Evolutionary conservation across 2,113 vertebrate species (phyloP).

Genomic region (Chaetura pelagica): DNA sequence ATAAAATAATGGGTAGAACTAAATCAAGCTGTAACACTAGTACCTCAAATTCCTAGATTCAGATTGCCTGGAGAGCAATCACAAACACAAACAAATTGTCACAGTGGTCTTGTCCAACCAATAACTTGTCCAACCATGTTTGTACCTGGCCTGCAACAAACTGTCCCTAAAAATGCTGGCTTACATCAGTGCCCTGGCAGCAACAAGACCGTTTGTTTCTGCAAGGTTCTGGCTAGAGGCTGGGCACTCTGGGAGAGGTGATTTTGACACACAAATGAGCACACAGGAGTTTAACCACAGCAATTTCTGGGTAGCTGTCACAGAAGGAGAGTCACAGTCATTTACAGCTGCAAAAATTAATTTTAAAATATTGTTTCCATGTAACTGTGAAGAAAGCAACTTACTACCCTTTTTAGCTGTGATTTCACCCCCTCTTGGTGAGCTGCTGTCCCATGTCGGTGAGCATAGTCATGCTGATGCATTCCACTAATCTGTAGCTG

Average conservation of each 20-base stretch:
- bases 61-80: not conserved
- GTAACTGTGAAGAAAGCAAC: not conserved
- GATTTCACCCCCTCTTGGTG: not conserved
- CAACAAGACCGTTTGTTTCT: not conserved
- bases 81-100: not conserved
- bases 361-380: not conserved
- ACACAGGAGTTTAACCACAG: not conserved
- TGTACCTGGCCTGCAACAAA: not conserved
- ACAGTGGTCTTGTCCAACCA: not conserved
- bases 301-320: not conserved
- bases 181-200: not conserved
- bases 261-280: not conserved
- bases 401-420: not conserved
- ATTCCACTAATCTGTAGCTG: not conserved
- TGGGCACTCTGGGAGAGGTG: not conserved
- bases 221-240: not conserved
- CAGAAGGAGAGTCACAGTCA: not conserved
- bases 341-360: not conserved
- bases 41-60: not conserved
- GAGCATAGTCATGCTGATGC: not conserved
- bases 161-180: not conserved
- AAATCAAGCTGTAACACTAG: not conserved
- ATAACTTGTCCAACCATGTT: not conserved
- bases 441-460: not conserved
- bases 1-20: not conserved